A percentile compares a stretch with the other conserved stretches of the same genome.
Conservation (phyloP, 64 coral and sea anemone species). For the Acropora yongei region DNA sequence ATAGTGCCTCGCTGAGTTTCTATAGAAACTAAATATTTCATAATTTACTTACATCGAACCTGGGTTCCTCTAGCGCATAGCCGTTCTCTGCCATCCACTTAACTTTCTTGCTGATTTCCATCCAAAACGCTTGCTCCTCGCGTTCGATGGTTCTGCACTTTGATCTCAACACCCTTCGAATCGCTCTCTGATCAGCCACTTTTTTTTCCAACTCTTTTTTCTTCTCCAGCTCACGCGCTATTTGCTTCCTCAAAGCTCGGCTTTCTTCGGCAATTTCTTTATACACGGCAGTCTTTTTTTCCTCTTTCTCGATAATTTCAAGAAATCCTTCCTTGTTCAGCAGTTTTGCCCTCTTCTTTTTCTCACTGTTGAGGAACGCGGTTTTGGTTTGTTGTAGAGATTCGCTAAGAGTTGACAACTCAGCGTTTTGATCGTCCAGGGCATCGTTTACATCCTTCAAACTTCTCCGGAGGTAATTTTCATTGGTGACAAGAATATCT, state of each 20-base stretch:
- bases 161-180: not conserved
- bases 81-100: conserved; percentile 5
- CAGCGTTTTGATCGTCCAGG: not conserved
- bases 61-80: not conserved
- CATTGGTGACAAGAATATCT: not conserved
- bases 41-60: not conserved
- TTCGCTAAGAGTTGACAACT: not conserved
- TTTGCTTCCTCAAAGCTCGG: not conserved
- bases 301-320: not conserved
- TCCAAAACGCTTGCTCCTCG: conserved; percentile 5
- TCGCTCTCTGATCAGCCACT: not conserved
- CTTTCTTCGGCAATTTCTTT: not conserved
- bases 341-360: not conserved
- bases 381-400: not conserved
- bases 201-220: not conserved
- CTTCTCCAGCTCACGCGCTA: not conserved
- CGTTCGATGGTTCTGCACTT: not conserved
- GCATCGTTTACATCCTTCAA: not conserved
- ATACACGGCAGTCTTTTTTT: not conserved
- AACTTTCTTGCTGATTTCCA: not conserved
- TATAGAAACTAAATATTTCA: no score
- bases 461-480: not conserved
- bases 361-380: not conserved
- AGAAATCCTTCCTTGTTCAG: not conserved
- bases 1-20: no score